Conservation (phyloP, 2,888 invertebrate species). For the Rhimphoctona megacephalus region DNA sequence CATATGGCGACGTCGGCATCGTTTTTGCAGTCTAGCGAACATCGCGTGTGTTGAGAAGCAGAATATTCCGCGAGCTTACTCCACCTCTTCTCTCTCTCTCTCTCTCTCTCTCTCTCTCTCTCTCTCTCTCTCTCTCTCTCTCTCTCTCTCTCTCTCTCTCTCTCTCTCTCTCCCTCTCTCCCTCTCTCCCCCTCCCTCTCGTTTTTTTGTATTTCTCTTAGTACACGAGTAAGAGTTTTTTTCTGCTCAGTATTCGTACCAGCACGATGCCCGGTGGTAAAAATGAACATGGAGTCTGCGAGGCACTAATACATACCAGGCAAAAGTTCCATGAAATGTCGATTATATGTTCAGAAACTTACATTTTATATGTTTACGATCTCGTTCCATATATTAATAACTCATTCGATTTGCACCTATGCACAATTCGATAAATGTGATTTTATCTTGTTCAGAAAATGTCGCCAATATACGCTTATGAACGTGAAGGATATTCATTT, state of each 20-base stretch:
- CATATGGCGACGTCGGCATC: slow-evolving; percentile 55
- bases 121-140: slow-evolving; percentile 4
- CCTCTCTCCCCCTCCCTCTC: slow-evolving; percentile 5
- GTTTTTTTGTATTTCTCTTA: slow-evolving; percentile 2
- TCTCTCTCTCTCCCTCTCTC: slow-evolving; percentile 14
- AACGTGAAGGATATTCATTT: not conserved
- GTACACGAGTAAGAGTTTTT: slow-evolving; percentile 38
- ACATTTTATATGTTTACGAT: slow-evolving; percentile 53
- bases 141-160: slow-evolving; percentile 17
- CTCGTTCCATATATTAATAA: slow-evolving; percentile 29
- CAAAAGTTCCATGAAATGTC: slow-evolving; percentile 46
- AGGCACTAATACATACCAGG: slow-evolving; percentile 40
- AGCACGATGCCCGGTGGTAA: slow-evolving; percentile 15
- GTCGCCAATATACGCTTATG: not conserved
- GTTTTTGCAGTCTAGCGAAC: slow-evolving; percentile 61
- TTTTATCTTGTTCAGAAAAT: not conserved
- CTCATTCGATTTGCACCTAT: slow-evolving; percentile 27
- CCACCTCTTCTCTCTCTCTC: slow-evolving; percentile 26
- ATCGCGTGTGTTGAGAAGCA: slow-evolving; percentile 61
- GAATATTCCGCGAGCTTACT: slow-evolving; percentile 51
- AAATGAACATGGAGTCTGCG: slow-evolving; percentile 18
- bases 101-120: slow-evolving; percentile 18
- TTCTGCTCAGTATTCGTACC: slow-evolving; percentile 16
- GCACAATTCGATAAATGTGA: slow-evolving; percentile 34
- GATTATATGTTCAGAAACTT: slow-evolving; percentile 18